A percentile compares a stretch with the other conserved stretches of the same genome.
Conservation (phyloP, 2,113 vertebrate genomes). For the Cyprinodon brontotheroides region DNA sequence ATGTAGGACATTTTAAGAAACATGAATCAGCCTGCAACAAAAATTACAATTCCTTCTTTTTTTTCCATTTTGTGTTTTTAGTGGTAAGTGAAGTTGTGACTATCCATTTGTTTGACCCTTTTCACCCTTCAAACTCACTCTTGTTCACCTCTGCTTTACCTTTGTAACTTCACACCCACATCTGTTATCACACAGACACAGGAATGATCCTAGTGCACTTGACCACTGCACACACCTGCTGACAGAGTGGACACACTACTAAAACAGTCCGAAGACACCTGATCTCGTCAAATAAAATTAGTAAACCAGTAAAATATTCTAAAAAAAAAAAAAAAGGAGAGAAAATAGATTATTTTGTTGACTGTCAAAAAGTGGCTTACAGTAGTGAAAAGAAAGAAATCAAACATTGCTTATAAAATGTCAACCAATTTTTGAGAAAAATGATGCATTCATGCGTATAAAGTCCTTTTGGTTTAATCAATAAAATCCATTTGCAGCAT, state of each 20-base stretch:
- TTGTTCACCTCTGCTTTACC: constrained; percentile 20
- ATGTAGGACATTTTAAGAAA: not conserved
- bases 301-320: not conserved
- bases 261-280: not conserved
- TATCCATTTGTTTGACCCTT: constrained; percentile 37
- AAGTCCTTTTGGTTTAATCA: not conserved
- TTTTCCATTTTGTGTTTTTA: not conserved
- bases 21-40: not conserved
- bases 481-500: not conserved
- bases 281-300: not conserved
- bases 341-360: not conserved
- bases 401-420: not conserved
- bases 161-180: constrained; percentile 48
- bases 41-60: not conserved
- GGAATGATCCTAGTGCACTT: constrained; percentile 17
- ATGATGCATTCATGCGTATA: too few species aligned
- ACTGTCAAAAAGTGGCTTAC: not conserved
- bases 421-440: not conserved
- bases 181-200: constrained; percentile 35
- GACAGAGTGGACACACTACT: constrained; percentile 5
- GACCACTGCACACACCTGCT: constrained; percentile 18
- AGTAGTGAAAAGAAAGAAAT: not conserved
- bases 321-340: not conserved
- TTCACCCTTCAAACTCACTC: constrained; percentile 25
- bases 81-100: not conserved